These are phyloP conservation scores for Dioctria rufipes DNA, from an alignment of 2,888 invertebrate species.

Conservation along the genomic window DNA sequence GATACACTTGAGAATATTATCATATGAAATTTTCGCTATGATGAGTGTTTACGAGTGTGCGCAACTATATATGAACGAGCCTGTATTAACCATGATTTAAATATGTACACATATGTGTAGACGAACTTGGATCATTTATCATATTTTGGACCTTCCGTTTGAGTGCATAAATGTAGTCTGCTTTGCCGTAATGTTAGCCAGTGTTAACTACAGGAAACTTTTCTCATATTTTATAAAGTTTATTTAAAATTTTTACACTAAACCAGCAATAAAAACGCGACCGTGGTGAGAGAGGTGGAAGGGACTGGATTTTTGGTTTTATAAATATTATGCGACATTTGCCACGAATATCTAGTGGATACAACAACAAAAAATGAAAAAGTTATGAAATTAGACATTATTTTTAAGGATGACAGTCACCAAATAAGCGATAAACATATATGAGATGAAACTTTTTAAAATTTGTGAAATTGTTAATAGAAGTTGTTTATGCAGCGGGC, in stretches of 20 bases:
- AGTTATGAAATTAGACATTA: too few relatives aligned
- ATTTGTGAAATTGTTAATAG: too few relatives aligned
- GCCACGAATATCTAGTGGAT: too few relatives aligned
- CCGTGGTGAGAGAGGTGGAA: background rate
- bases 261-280: slow-evolving; percentile 33
- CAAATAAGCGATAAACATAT: too few relatives aligned
- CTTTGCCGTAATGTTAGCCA: slow-evolving; percentile 13
- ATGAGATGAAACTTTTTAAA: too few relatives aligned
- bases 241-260: slow-evolving; percentile 46
- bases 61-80: background rate
- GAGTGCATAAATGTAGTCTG: slow-evolving; percentile 31
- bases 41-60: slow-evolving; percentile 21
- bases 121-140: slow-evolving; percentile 46
- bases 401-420: too few relatives aligned
- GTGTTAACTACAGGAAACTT: slow-evolving; percentile 31
- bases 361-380: too few relatives aligned
- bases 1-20: slow-evolving; percentile 42
- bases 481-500: too few relatives aligned
- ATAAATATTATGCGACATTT: too few relatives aligned
- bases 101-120: slow-evolving; percentile 40
- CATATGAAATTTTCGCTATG: slow-evolving; percentile 2
- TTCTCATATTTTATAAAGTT: slow-evolving; percentile 35
- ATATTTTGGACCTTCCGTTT: slow-evolving; percentile 31
- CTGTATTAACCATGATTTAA: slow-evolving; percentile 50
- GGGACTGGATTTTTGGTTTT: too few relatives aligned